These are phyloP conservation scores for Orestias chungarensis DNA, from an alignment of 2,797 vertebrate species.

Conservation along the genomic window DNA sequence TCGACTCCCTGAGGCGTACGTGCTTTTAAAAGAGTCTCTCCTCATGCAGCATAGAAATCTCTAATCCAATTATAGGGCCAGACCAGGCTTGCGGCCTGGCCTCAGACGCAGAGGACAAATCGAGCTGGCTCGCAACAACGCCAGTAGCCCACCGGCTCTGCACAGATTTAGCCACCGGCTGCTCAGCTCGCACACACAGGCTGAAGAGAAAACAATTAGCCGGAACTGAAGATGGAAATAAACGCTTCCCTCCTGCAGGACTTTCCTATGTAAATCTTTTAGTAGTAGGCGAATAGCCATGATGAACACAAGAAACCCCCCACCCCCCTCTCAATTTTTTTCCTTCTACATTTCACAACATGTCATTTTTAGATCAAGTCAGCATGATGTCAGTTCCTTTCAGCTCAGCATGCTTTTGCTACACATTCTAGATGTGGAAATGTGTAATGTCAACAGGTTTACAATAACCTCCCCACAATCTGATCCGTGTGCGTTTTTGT, in stretches of 20 bases:
- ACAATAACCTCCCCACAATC: neutral
- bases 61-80: conserved; percentile 78
- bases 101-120: conserved; percentile 69
- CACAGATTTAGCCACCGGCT: conserved; percentile 46
- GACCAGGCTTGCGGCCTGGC: conserved; percentile 63
- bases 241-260: conserved; percentile 16
- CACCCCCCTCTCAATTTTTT: conserved; percentile 2
- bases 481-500: too few species aligned
- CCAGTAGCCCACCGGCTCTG: conserved; percentile 52
- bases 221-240: neutral
- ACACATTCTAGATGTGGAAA: neutral
- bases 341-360: neutral
- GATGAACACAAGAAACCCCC: neutral
- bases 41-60: conserved; percentile 66
- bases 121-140: conserved; percentile 37
- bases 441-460: neutral
- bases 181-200: conserved; percentile 29
- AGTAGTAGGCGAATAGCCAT: neutral
- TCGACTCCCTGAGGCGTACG: conserved; percentile 29
- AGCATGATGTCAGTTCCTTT: neutral
- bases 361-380: neutral
- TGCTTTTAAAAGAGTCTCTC: conserved; percentile 28
- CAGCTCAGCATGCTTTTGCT: neutral
- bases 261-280: neutral
- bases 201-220: conserved; percentile 30